Conservation (phyloP, 2,113 vertebrate genomes). For the Dinomys branickii region DNA sequence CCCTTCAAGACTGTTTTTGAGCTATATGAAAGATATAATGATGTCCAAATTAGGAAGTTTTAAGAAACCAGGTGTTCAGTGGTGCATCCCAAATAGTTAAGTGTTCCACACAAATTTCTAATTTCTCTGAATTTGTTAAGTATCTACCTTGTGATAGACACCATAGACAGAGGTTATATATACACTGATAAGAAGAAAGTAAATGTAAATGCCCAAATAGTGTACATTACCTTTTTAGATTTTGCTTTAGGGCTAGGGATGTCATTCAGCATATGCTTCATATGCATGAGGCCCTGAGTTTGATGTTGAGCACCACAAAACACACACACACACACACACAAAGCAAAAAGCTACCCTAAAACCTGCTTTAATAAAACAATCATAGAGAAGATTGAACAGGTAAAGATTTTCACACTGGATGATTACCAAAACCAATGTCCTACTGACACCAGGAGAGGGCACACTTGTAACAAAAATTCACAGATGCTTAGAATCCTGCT, state of each 20-base stretch:
- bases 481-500: background rate
- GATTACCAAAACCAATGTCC: background rate
- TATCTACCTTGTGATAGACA: background rate
- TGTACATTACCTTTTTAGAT: slow-evolving; percentile 1
- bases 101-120: background rate
- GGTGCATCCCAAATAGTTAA: slow-evolving; percentile 1
- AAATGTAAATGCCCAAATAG: background rate
- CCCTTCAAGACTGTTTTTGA: slow-evolving; percentile 16
- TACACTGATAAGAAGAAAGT: slow-evolving; percentile 10
- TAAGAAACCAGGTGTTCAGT: background rate
- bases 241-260: background rate
- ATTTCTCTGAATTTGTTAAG: slow-evolving; percentile 35
- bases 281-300: background rate
- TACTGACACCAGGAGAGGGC: background rate
- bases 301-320: background rate
- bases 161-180: background rate
- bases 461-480: background rate
- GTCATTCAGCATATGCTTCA: background rate
- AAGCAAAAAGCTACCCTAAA: background rate
- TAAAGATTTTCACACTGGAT: background rate
- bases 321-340: background rate
- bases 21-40: slow-evolving; percentile 25
- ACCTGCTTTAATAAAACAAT: slow-evolving; percentile 23
- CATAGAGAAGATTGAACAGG: background rate
- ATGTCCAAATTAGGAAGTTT: slow-evolving; percentile 2